A percentile compares a stretch with the other conserved stretches of the same genome.
Conservation (phyloP, 2,113 vertebrate genomes). For the Rutilus rutilus region DNA sequence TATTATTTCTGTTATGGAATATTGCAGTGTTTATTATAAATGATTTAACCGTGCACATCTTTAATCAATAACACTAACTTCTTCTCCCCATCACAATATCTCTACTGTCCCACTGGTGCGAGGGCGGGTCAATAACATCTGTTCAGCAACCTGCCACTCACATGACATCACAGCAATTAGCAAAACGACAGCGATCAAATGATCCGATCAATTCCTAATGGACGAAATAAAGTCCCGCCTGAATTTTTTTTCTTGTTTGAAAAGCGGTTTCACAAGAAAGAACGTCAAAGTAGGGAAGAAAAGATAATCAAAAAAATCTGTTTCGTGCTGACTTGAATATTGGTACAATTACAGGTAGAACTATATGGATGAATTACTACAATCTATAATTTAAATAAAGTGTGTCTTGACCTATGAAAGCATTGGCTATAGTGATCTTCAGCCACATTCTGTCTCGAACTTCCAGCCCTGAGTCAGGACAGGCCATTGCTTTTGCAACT, state of each 20-base stretch:
- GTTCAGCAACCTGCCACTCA: background rate
- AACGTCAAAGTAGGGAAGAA: background rate
- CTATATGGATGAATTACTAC: background rate
- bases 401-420: constrained; percentile 72
- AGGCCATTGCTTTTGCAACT: constrained; percentile 98
- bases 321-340: background rate
- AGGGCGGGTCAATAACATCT: too few relatives aligned
- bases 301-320: background rate
- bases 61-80: too few relatives aligned
- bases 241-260: background rate
- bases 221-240: background rate
- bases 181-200: background rate
- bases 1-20: background rate
- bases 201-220: background rate
- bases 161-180: background rate
- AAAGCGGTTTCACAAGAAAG: background rate
- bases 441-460: constrained; percentile 92
- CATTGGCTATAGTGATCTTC: constrained; percentile 78
- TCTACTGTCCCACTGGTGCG: too few relatives aligned
- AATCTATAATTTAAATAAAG: background rate
- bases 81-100: too few relatives aligned
- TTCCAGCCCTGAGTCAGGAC: constrained; percentile 94
- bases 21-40: background rate
- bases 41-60: background rate
- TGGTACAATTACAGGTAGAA: background rate